phyloP scores from a whole-genome alignment of 2,888 invertebrate genomes.

The Drosophila multiciliata region DNA sequence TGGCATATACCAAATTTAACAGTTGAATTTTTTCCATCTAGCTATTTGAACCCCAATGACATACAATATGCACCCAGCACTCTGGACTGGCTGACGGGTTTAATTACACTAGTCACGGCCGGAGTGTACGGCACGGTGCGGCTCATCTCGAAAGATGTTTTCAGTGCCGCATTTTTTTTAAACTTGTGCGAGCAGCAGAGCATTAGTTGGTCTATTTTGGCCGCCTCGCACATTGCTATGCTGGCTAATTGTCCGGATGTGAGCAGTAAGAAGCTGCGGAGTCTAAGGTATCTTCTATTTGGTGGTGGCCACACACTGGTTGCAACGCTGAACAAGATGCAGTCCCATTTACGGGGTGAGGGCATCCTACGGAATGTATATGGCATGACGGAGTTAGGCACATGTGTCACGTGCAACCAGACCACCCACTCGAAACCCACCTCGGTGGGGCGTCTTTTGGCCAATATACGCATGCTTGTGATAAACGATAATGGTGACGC shows the following conservation, averaged over 20 bases:
- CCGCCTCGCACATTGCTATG: constrained; percentile 70
- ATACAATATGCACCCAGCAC: constrained; percentile 72
- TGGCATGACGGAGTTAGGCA: constrained; percentile 74
- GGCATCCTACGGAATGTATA: constrained; percentile 70
- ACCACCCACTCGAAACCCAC: constrained; percentile 49
- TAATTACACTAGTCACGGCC: constrained; percentile 57
- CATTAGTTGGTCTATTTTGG: constrained; percentile 59
- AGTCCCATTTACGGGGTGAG: constrained; percentile 40
- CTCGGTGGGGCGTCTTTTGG: constrained; percentile 70
- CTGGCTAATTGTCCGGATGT: constrained; percentile 54
- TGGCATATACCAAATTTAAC: not conserved
- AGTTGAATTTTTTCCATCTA: constrained; percentile 6
- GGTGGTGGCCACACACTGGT: constrained; percentile 69
- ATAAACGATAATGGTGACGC: constrained; percentile 58
- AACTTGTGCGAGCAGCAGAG: constrained; percentile 65
- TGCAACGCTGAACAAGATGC: constrained; percentile 59
- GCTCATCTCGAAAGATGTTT: constrained; percentile 61
- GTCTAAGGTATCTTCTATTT: constrained; percentile 58
- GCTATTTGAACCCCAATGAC: constrained; percentile 57
- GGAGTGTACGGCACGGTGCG: constrained; percentile 71
- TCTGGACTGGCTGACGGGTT: constrained; percentile 65
- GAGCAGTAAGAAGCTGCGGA: constrained; percentile 45
- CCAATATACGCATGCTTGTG: constrained; percentile 65
- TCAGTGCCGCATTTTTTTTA: constrained; percentile 60
- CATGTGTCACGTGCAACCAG: constrained; percentile 47